Evolutionary conservation across 2,113 vertebrate genomes (phyloP).

Genomic region (Pomatostomus ruficeps): DNA sequence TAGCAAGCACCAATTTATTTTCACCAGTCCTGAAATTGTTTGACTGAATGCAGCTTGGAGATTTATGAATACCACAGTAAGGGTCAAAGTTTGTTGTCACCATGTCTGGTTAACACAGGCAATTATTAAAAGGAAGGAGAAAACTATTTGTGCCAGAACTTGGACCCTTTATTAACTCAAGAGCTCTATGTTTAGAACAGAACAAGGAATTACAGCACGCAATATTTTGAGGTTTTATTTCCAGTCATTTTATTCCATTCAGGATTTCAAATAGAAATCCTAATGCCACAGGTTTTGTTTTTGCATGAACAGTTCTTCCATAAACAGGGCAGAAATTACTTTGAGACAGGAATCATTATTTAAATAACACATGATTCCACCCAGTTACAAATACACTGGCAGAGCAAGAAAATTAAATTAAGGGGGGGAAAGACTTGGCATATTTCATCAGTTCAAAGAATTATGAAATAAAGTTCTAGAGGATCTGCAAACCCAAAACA

Average conservation of each 20-base stretch:
- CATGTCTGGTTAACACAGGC: neutral
- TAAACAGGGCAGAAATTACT: constrained; percentile 42
- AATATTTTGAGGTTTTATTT: constrained; percentile 47
- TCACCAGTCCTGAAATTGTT: neutral
- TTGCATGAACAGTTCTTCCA: constrained; percentile 16
- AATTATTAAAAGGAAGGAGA: neutral
- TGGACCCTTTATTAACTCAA: neutral
- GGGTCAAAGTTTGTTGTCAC: neutral
- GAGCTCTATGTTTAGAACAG: constrained; percentile 36
- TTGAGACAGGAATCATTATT: constrained; percentile 37
- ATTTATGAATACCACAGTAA: neutral
- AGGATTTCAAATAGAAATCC: constrained; percentile 45
- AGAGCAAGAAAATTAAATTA: constrained; percentile 14
- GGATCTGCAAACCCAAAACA: constrained; percentile 1
- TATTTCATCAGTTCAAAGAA: neutral
- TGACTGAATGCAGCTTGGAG: neutral
- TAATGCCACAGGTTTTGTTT: constrained; percentile 41
- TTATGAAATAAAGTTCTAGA: constrained; percentile 19
- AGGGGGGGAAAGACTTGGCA: neutral
- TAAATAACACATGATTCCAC: constrained; percentile 29
- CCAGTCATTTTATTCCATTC: constrained; percentile 44
- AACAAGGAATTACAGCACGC: constrained; percentile 33
- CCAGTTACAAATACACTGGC: neutral
- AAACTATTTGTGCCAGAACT: neutral
- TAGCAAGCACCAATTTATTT: neutral